Conservation (phyloP, 2,797 vertebrate genomes). For the Schizopygopsis malacanthus region DNA sequence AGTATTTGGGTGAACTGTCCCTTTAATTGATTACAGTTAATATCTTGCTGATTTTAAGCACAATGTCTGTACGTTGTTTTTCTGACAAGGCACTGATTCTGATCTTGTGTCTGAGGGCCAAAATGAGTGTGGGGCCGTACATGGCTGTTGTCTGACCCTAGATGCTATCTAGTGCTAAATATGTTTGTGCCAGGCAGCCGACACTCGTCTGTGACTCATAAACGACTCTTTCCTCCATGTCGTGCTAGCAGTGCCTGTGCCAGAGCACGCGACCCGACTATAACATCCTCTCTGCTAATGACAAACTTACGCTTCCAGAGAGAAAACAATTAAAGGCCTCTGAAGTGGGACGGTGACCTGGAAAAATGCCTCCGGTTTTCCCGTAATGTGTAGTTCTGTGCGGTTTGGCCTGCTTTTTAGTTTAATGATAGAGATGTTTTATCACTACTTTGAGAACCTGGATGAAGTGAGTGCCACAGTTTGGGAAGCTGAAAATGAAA, state of each 20-base stretch:
- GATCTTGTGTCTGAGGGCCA: conserved; percentile 21
- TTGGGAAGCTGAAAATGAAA: neutral
- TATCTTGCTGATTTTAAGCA: neutral
- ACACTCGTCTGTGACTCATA: conserved; percentile 69
- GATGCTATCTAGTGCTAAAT: conserved; percentile 40
- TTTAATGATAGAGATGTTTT: conserved; percentile 65
- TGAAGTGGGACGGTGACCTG: conserved; percentile 72
- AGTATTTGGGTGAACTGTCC: no score
- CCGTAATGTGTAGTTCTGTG: conserved; percentile 66
- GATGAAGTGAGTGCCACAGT: conserved; percentile 42
- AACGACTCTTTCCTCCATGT: conserved; percentile 62
- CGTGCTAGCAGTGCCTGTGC: conserved; percentile 57
- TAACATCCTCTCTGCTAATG: conserved; percentile 70
- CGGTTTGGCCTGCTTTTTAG: conserved; percentile 63
- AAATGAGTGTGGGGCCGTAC: conserved; percentile 18
- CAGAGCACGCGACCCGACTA: conserved; percentile 61
- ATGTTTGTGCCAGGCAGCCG: conserved; percentile 49
- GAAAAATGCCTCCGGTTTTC: conserved; percentile 68
- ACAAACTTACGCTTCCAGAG: conserved; percentile 66
- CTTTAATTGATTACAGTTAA: neutral
- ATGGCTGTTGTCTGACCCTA: conserved; percentile 43
- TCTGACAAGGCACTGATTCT: neutral
- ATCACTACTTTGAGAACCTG: conserved; percentile 50
- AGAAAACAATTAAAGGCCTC: conserved; percentile 62
- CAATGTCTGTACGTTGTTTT: neutral